Base-by-base conservation (phyloP, 2,888 invertebrate species). In the Lottia scabra region DNA sequence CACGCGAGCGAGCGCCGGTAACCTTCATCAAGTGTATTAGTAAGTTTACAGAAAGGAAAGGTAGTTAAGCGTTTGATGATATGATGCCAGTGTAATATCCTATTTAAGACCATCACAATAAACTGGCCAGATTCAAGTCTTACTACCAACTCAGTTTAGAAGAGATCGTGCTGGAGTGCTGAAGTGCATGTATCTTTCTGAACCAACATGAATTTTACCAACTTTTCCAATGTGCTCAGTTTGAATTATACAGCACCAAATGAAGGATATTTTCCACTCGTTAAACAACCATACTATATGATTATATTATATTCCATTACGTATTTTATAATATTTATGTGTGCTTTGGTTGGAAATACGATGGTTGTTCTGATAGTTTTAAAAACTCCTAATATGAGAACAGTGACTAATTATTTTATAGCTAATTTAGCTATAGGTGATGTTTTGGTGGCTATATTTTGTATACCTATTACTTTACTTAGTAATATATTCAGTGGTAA, bases 301-400 rank as follows among this genome's bases (percentile, higher is more conserved):
- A 79, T 83, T n/a, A 75, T 81, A 15, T 74, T 86, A 30, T 87
- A 83, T 71, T 83, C 85, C 15, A n/a, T 89, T n/a, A 88, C 86
- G 26, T 89, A 89, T 77, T 76, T 81, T 12, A 70, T 84, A 26
- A 87, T 89, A 10, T 89, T 89, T 78, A 69, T 88, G 2, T 75
- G 86, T 19, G 89, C 89, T 13, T 77, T 89, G 5, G 74, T 88
- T 16, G 89, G 89, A 10, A 89, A 89, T 71, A 77, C 84, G 30
- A 85, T 89, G 80, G 89, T 89, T 12, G 85, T 89, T 12, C 80
- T 84, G 6, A 88, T 89, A 1, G 88, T 89, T 10, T 74, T 80
- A 56, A 79, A 85, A 45, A 86, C 85, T 6, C 85, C 86, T 2
- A 75, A 86, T 43, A 89, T 89, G 89, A 83, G 88, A 73, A 88